These are phyloP conservation scores for Hoplostethus mediterraneus DNA, from an alignment of 2,797 vertebrate genomes.

Conservation along the genomic window DNA sequence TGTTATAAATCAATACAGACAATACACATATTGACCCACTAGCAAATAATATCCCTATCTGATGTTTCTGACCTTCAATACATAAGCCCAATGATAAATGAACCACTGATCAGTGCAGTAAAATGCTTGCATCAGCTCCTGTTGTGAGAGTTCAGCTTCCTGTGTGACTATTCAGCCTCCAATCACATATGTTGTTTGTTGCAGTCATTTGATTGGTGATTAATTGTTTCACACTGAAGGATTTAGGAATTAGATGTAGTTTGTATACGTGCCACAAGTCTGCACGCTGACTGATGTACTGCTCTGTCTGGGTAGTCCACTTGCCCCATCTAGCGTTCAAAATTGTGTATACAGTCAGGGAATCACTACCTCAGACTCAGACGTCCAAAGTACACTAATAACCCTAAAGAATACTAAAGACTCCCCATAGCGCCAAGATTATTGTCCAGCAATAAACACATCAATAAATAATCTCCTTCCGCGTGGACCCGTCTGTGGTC, in stretches of 20 bases:
- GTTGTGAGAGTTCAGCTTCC: conserved; percentile 3
- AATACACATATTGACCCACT: conserved; percentile 10
- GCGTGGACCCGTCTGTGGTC: neutral
- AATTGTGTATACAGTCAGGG: neutral
- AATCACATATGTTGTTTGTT: neutral
- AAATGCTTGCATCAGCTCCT: neutral
- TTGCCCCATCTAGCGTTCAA: conserved; percentile 76
- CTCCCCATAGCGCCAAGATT: neutral
- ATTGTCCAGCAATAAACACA: neutral
- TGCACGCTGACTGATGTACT: neutral
- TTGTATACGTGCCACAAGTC: neutral
- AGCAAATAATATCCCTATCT: conserved; percentile 28
- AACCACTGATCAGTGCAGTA: conserved; percentile 1
- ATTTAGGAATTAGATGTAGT: neutral
- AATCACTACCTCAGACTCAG: neutral
- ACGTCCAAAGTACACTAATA: neutral
- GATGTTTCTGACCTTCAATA: conserved; percentile 20
- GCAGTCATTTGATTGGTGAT: neutral
- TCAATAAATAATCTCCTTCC: neutral
- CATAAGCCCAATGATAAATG: conserved; percentile 16
- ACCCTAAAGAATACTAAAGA: neutral
- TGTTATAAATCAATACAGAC: conserved; percentile 39
- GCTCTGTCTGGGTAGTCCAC: conserved; percentile 15
- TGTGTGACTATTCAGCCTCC: neutral
- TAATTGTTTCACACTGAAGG: neutral